A percentile compares a stretch with the other conserved stretches of the same genome.
Conservation (phyloP, 2,113 vertebrate genomes). For the Dermatemys mawii region DNA sequence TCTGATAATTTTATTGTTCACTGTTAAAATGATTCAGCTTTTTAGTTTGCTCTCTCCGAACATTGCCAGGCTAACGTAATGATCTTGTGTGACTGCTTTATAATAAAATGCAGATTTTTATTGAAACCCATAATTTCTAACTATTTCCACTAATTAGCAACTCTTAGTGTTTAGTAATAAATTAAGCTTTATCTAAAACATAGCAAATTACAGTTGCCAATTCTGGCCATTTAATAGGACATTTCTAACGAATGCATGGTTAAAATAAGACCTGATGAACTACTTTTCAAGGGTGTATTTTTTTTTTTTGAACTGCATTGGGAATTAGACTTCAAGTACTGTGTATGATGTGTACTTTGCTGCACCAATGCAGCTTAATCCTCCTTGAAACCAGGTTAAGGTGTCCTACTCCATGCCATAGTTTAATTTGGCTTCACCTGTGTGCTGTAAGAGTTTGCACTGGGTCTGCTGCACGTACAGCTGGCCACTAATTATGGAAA, state of each 20-base stretch:
- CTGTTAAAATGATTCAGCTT: background rate
- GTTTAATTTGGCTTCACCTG: accelerated
- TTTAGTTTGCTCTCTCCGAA: slow-evolving; percentile 37
- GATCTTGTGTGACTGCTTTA: slow-evolving; percentile 59
- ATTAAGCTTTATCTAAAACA: slow-evolving; percentile 8
- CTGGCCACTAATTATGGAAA: background rate
- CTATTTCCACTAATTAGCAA: slow-evolving; percentile 67
- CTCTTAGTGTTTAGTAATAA: background rate
- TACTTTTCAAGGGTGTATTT: background rate
- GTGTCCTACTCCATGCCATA: background rate
- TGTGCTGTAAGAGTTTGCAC: accelerated
- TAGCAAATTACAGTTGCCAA: background rate
- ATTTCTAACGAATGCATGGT: background rate
- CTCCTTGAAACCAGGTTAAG: background rate
- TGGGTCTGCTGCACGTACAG: background rate
- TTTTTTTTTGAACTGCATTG: background rate
- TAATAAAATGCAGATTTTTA: slow-evolving; percentile 68
- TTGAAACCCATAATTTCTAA: slow-evolving; percentile 71
- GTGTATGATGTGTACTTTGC: background rate
- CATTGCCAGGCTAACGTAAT: slow-evolving; percentile 61
- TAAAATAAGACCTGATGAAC: slow-evolving; percentile 2
- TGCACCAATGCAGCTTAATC: background rate
- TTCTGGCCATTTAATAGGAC: background rate
- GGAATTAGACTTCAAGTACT: background rate
- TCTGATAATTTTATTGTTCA: background rate